A percentile compares a stretch with the other conserved stretches of the same genome.
phyloP scores from a whole-genome alignment of 37 sponge, comb jelly and placozoan genomes.

The Hormiphora californensis region DNA sequence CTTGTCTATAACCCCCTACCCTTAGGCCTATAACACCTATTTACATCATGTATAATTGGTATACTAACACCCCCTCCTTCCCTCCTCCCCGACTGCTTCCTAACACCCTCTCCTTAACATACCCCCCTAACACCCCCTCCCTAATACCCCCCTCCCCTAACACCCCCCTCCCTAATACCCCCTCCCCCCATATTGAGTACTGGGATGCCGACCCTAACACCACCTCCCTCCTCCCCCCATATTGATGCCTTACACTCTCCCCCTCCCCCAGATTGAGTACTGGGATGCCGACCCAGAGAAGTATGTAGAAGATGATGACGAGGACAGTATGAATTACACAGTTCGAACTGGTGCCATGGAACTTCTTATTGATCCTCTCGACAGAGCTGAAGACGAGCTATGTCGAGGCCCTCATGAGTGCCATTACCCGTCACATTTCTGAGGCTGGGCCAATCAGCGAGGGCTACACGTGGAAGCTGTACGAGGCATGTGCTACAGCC shows the following conservation, averaged over 20 bases:
- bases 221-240: too few relatives aligned
- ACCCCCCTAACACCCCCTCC: too few relatives aligned
- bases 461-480: constrained; percentile 22
- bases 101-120: too few relatives aligned
- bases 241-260: too few relatives aligned
- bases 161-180: too few relatives aligned
- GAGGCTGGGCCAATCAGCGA: background rate
- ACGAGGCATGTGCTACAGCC: constrained; percentile 19
- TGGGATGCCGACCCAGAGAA: constrained; percentile 36
- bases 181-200: background rate
- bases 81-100: too few relatives aligned
- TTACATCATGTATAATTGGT: too few relatives aligned
- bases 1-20: too few relatives aligned
- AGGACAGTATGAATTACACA: constrained; percentile 46
- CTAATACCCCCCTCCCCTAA: too few relatives aligned
- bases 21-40: too few relatives aligned
- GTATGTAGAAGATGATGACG: constrained; percentile 43
- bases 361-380: constrained; percentile 4
- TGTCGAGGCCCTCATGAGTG: constrained; percentile 31
- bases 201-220: constrained; percentile 18
- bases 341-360: constrained; percentile 19
- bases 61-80: too few relatives aligned
- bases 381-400: constrained; percentile 15
- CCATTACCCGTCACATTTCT: constrained; percentile 12
- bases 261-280: background rate